Conservation (phyloP, 2,797 vertebrate genomes). For the Scyliorhinus canicula region DNA sequence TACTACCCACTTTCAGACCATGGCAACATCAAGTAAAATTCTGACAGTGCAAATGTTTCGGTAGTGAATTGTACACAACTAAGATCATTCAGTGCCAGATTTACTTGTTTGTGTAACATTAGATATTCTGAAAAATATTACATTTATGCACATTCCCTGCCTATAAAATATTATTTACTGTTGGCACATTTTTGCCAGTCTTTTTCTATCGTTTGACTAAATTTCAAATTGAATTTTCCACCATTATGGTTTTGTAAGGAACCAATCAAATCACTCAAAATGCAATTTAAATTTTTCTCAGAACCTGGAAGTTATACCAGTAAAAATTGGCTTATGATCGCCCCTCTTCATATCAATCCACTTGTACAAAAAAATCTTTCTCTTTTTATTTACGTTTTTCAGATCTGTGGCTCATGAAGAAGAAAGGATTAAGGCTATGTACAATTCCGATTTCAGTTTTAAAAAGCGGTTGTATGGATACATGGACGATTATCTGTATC, state of each 20-base stretch:
- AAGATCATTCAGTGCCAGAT: background rate
- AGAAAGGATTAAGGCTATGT: constrained; percentile 53
- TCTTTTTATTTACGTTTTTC: constrained; percentile 31
- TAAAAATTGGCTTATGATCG: background rate
- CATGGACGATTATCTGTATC: constrained; percentile 60
- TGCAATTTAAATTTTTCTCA: background rate
- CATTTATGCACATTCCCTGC: background rate
- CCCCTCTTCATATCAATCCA: background rate
- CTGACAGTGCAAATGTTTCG: background rate
- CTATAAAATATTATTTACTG: background rate
- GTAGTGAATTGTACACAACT: background rate
- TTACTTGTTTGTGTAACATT: background rate
- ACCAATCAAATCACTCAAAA: background rate
- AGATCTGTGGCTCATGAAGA: constrained; percentile 42
- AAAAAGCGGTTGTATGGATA: constrained; percentile 61
- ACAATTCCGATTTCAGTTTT: constrained; percentile 67
- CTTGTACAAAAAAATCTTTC: background rate
- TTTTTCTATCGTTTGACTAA: background rate
- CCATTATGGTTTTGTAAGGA: background rate
- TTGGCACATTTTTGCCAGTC: background rate
- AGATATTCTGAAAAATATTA: background rate
- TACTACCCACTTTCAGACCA: no score
- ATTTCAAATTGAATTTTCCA: background rate
- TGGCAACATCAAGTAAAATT: background rate
- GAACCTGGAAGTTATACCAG: background rate